These are phyloP conservation scores for Amorpha juglandis DNA, from an alignment of 2,888 invertebrate species.

Conservation along the genomic window DNA sequence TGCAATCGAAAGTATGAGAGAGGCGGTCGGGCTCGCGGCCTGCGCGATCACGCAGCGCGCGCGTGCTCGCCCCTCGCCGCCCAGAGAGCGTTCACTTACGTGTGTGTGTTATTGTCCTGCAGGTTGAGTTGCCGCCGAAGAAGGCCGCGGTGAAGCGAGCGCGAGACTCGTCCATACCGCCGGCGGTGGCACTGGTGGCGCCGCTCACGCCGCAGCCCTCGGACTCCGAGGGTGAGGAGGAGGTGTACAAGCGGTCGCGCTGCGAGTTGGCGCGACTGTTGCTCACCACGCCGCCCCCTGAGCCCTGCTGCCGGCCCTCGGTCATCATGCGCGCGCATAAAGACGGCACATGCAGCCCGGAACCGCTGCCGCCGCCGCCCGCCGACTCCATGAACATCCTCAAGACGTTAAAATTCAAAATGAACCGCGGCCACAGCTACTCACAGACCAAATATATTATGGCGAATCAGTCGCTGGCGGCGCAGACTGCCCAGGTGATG, in stretches of 20 bases:
- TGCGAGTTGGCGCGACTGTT: conserved; percentile 83
- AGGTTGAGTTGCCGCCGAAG: conserved; percentile 75
- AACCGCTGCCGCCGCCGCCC: conserved; percentile 66
- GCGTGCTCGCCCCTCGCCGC: conserved; percentile 54
- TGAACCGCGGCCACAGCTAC: conserved; percentile 87
- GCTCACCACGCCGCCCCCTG: conserved; percentile 84
- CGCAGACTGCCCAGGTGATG: conserved; percentile 41
- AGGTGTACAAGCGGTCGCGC: conserved; percentile 69
- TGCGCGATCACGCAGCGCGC: conserved; percentile 69
- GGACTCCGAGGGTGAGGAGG: conserved; percentile 91
- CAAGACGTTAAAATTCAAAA: conserved; percentile 89
- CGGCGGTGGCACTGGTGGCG: conserved; percentile 53
- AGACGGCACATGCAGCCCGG: conserved; percentile 88
- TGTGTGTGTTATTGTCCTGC: conserved; percentile 72
- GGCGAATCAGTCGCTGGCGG: conserved; percentile 68
- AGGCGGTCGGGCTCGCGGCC: conserved; percentile 52
- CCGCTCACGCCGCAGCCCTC: conserved; percentile 93
- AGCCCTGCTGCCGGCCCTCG: conserved; percentile 83
- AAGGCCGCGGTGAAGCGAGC: conserved; percentile 70
- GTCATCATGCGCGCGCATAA: conserved; percentile 95
- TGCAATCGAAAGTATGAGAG: conserved; percentile 72
- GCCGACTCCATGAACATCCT: conserved; percentile 84
- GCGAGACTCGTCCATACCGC: conserved; percentile 57
- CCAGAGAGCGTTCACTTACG: conserved; percentile 76
- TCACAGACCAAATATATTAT: conserved; percentile 85